Evolutionary conservation across 2,113 vertebrate genomes (phyloP).

Genomic region (Dendropsophus ebraccatus): DNA sequence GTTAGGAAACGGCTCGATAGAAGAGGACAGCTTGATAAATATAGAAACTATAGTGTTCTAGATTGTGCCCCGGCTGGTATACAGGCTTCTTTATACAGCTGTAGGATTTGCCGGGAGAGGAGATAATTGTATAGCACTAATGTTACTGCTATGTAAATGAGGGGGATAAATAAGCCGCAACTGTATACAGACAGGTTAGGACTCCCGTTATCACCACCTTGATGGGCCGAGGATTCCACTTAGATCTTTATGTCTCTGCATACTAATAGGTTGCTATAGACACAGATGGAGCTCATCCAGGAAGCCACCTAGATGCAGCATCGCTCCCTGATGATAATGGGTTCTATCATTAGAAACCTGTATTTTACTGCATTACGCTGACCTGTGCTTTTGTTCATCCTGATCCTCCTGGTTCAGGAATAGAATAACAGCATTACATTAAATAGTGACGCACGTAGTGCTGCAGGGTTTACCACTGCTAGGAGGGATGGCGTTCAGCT

Average conservation of each 20-base stretch:
- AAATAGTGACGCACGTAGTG: too few species aligned
- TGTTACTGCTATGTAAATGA: background rate
- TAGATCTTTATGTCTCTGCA: background rate
- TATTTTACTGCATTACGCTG: background rate
- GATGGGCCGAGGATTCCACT: background rate
- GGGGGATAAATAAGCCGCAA: background rate
- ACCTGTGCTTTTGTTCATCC: background rate
- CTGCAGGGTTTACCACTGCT: too few species aligned
- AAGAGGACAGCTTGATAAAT: too few species aligned
- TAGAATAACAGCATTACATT: too few species aligned
- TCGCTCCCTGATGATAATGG: background rate
- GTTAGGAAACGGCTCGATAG: too few species aligned
- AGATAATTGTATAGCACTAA: background rate
- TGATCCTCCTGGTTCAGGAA: too few species aligned
- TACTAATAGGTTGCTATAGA: background rate
- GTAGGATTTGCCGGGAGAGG: background rate
- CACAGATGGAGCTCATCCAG: background rate
- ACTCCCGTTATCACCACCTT: background rate
- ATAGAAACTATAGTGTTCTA: too few species aligned
- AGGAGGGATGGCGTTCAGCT: too few species aligned
- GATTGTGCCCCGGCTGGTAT: too few species aligned
- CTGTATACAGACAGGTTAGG: background rate
- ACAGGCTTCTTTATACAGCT: background rate
- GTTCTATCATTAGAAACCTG: background rate
- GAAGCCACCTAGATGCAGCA: background rate